These are phyloP conservation scores for Drosophila navojoa DNA, from an alignment of 1,140 invertebrate genomes.

Conservation along the genomic window DNA sequence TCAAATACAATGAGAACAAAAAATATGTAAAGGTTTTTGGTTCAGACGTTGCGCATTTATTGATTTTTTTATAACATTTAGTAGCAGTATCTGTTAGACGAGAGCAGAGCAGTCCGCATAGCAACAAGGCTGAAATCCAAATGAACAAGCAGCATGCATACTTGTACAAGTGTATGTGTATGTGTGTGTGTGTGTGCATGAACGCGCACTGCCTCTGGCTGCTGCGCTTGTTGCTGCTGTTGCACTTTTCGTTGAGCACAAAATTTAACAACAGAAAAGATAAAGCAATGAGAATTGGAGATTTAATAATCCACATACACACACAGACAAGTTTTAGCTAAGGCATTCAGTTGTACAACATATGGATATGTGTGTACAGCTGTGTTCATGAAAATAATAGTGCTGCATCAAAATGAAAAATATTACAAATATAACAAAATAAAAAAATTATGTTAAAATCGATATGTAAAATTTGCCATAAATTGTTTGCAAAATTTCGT, in stretches of 20 bases:
- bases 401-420: no score
- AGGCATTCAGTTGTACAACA: neutral
- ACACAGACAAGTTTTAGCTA: neutral
- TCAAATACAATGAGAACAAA: slow-evolving; percentile 4
- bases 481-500: no score
- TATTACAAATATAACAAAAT: no score
- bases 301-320: no score
- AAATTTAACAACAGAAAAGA: slow-evolving; percentile 9
- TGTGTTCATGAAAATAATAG: no score
- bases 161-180: no score
- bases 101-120: slow-evolving; percentile 20
- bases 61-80: slow-evolving; percentile 26
- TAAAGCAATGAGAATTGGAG: slow-evolving; percentile 23
- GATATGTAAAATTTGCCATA: neutral
- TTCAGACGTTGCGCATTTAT: slow-evolving; percentile 26
- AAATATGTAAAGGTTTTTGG: slow-evolving; percentile 19
- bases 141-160: no score
- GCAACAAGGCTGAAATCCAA: slow-evolving; percentile 35
- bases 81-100: slow-evolving; percentile 21
- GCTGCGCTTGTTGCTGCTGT: neutral
- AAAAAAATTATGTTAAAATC: no score
- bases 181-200: neutral
- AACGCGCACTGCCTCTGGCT: slow-evolving; percentile 1
- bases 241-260: slow-evolving; percentile 24
- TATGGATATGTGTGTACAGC: no score